Percentiles rank a stretch among this genome's conserved stretches.
Evolutionary conservation across 2,797 vertebrate species (phyloP).

Genomic region (Glossophaga mutica): DNA sequence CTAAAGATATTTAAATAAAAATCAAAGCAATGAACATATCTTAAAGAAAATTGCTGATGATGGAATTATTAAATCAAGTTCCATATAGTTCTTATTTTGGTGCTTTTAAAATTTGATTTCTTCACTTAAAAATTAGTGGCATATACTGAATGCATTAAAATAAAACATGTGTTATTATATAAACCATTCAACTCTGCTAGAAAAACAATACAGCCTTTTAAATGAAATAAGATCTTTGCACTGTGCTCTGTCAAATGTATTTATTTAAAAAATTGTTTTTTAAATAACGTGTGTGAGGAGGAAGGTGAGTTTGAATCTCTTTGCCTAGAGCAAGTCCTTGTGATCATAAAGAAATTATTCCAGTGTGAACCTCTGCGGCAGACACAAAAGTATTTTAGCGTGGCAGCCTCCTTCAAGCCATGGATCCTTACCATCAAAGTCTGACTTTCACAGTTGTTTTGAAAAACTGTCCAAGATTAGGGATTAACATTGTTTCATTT

Average conservation of each 20-base stretch:
- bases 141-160: conserved; percentile 24
- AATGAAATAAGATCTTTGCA: conserved; percentile 7
- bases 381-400: neutral
- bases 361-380: neutral
- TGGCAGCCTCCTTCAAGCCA: neutral
- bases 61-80: conserved; percentile 28
- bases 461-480: neutral
- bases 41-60: conserved; percentile 34
- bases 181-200: neutral
- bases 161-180: neutral
- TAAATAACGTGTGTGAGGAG: neutral
- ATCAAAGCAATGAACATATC: conserved; percentile 4
- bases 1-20: conserved; percentile 52
- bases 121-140: conserved; percentile 17
- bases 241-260: neutral
- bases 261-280: neutral
- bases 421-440: neutral
- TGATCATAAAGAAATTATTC: neutral
- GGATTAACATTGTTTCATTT: neutral
- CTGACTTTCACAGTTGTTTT: neutral
- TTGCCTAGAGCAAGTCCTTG: neutral
- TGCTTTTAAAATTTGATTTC: conserved; percentile 37
- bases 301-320: neutral
- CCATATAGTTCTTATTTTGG: neutral
- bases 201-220: neutral